Percentiles rank a stretch among this genome's conserved stretches.
These are phyloP conservation scores for Drosophila emarginata DNA, from an alignment of 2,888 invertebrate genomes.

Conservation along the genomic window DNA sequence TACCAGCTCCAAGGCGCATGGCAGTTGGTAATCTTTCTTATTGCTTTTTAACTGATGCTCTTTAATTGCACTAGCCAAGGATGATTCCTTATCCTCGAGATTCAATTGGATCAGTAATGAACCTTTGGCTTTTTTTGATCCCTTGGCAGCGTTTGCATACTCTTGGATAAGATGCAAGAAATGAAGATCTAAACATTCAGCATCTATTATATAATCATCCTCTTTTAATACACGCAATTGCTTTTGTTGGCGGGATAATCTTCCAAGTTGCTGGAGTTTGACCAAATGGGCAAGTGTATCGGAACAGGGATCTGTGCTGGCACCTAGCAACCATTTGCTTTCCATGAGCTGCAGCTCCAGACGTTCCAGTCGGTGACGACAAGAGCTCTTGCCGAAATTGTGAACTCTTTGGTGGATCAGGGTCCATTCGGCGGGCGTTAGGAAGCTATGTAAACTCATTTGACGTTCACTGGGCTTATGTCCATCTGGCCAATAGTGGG, in stretches of 20 bases:
- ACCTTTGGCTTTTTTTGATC: constrained; percentile 30
- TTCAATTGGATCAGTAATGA: constrained; percentile 39
- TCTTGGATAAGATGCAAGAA: constrained; percentile 60
- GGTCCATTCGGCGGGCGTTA: constrained; percentile 77
- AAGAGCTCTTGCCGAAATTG: constrained; percentile 79
- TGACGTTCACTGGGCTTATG: constrained; percentile 22
- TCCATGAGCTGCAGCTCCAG: constrained; percentile 71
- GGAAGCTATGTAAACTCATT: constrained; percentile 62
- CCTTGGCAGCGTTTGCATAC: constrained; percentile 40
- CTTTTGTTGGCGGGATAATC: constrained; percentile 69
- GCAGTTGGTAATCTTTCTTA: constrained; percentile 18
- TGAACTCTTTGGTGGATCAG: constrained; percentile 80
- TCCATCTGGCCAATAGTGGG: constrained; percentile 79
- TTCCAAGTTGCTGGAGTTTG: constrained; percentile 61
- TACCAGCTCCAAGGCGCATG: constrained; percentile 48
- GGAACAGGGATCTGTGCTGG: constrained; percentile 27
- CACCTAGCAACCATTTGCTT: constrained; percentile 50
- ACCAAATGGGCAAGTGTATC: constrained; percentile 50
- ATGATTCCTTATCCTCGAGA: constrained; percentile 27
- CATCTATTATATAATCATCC: constrained; percentile 43
- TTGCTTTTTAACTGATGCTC: constrained; percentile 21
- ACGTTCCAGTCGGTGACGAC: constrained; percentile 76
- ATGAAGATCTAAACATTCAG: constrained; percentile 73
- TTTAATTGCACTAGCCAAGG: constrained; percentile 9
- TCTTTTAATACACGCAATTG: constrained; percentile 32